Evolutionary conservation across 1,140 invertebrate genomes (phyloP), one percentile per base, ranked within the genome.

Genomic region (Anadara kagoshimensis): DNA sequence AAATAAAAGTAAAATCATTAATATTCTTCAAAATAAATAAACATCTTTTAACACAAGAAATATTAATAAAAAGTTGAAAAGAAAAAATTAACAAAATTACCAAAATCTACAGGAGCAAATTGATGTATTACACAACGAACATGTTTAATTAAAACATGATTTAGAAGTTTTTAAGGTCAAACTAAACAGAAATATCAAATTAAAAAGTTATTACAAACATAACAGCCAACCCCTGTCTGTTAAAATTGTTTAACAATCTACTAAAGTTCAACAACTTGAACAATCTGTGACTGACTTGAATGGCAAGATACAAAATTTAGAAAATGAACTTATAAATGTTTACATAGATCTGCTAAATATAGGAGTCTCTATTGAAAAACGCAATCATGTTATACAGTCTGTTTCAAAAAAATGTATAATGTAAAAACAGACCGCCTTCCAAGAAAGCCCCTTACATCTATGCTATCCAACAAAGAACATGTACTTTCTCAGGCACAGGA

Each of bases 21-120:
- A n/a, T 16, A 18, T 18, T n/a, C 18, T 41, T 4, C 41, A 59
- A 41, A 18, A 5, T 18, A 41, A 43, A 43, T 16, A 41, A 18
- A 41, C 57, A 18, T 36, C 29, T 59, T 4, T 43, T 16, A 22
- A 59, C n/a, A 11, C 14, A 5, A 59, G 36, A 59, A 59, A 59
- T 59, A 5, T 59, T 0, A 59, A 59, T 41, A 59, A 59, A 43
- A 59, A 14, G n/a, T 1, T 59, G 4, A 57, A 57, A 26, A 57
- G 54, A 26, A 24, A 26, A 24, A n/a, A 57, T 24, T 10, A 57
- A 1, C 0, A 29, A 29, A 57, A 26, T 14, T 4, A 11, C 5
- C 5, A 57, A 57, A 26, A 26, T 57, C 18, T 14, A 8, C 5
- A 7, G 8, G 54, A 57, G 4, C 24, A 26, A 57, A 57, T 57